Conservation (phyloP, 2,888 invertebrate species). For the Acleris cristana region DNA sequence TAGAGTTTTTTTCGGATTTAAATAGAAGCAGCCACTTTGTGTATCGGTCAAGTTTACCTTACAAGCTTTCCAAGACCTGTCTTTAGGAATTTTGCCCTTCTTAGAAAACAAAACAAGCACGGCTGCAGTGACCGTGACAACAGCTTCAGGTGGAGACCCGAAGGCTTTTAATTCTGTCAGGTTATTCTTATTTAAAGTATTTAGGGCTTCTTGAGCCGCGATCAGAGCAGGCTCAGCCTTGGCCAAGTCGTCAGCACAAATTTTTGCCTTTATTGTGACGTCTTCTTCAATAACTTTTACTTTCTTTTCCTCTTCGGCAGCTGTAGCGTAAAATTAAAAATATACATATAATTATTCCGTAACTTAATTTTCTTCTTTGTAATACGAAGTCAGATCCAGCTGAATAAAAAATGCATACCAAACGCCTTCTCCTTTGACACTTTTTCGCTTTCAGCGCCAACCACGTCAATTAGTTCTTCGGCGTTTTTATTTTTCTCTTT, state of each 20-base stretch:
- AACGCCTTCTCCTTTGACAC: slow-evolving; percentile 94
- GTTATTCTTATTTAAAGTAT: slow-evolving; percentile 96
- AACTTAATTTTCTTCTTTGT: not conserved
- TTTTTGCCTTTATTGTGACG: slow-evolving; percentile 91
- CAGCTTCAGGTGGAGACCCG: slow-evolving; percentile 94
- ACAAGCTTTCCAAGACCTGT: slow-evolving; percentile 95
- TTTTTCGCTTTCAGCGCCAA: slow-evolving; percentile 95
- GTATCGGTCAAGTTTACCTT: slow-evolving; percentile 79
- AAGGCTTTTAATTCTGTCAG: slow-evolving; percentile 97
- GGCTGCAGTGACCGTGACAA: slow-evolving; percentile 93
- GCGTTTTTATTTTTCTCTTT: slow-evolving; percentile 95
- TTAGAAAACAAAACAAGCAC: slow-evolving; percentile 93
- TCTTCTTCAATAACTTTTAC: slow-evolving; percentile 95
- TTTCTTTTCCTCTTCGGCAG: slow-evolving; percentile 94
- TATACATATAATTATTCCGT: not conserved
- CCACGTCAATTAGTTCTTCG: slow-evolving; percentile 92
- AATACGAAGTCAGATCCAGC: too few species aligned
- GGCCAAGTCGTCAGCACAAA: slow-evolving; percentile 94
- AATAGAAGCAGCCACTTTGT: too few species aligned
- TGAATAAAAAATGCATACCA: slow-evolving; percentile 67
- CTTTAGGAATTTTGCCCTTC: slow-evolving; percentile 94
- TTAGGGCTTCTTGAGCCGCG: slow-evolving; percentile 95
- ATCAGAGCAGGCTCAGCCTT: slow-evolving; percentile 95
- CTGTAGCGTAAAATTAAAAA: slow-evolving; percentile 55
- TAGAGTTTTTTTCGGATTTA: too few species aligned